Percentiles rank a stretch among this genome's conserved stretches.
These are phyloP conservation scores for Charaxes varanes DNA, from an alignment of 1,140 invertebrate genomes.

Conservation along the genomic window DNA sequence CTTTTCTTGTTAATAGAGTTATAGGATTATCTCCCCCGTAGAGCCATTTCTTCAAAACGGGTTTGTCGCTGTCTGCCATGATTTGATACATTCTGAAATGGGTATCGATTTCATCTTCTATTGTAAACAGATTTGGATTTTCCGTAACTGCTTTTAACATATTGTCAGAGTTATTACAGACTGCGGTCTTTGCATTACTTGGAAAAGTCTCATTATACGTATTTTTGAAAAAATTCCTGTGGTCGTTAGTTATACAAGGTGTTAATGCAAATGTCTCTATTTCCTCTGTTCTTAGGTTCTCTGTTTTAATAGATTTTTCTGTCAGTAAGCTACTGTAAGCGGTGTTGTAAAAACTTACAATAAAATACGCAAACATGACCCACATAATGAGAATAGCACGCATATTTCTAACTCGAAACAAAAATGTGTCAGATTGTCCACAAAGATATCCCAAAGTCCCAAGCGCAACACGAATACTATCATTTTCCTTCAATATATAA, in stretches of 20 bases:
- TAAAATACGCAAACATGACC: conserved; percentile 40
- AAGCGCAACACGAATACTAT: conserved; percentile 14
- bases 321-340: conserved; percentile 27
- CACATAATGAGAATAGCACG: conserved; percentile 28
- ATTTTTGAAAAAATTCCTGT: conserved; percentile 21
- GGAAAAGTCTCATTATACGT: conserved; percentile 25
- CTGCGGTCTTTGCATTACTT: conserved; percentile 18
- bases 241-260: conserved; percentile 25
- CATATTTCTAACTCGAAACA: no score
- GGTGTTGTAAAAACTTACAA: conserved; percentile 36
- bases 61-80: conserved; percentile 23
- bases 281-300: conserved; percentile 9
- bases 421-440: no score
- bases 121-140: conserved; percentile 23
- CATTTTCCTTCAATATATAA: conserved; percentile 6
- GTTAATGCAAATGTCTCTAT: conserved; percentile 21
- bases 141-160: conserved; percentile 22
- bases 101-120: no score
- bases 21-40: background rate
- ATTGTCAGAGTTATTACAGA: no score
- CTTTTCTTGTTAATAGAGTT: conserved; percentile 5
- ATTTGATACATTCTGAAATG: conserved; percentile 25
- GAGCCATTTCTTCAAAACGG: conserved; percentile 14
- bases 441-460: conserved; percentile 32
- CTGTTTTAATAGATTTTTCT: conserved; percentile 20